A percentile compares a stretch with the other conserved stretches of the same genome.
phyloP scores from a whole-genome alignment of 1,140 invertebrate species.

The Solenopsis invicta region DNA sequence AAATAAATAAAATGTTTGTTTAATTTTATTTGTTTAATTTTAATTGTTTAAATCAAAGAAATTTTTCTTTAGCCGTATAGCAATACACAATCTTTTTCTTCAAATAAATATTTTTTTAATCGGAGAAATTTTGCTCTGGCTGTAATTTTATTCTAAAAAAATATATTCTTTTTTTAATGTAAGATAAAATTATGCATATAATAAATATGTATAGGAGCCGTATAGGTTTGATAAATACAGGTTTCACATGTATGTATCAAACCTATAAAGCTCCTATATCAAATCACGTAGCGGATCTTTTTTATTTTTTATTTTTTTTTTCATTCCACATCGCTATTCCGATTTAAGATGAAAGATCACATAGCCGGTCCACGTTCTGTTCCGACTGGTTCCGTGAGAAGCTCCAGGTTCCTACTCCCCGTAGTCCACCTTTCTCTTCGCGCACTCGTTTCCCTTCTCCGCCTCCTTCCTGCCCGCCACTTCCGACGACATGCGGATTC shows the following conservation, averaged over 20 bases:
- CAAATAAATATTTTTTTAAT: no score
- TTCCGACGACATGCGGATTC: conserved; percentile 36
- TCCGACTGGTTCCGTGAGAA: conserved; percentile 72
- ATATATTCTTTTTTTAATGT: no score
- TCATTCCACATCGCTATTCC: background rate
- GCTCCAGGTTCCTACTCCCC: conserved; percentile 55
- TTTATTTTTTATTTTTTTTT: background rate
- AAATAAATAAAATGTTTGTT: no score
- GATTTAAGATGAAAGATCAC: conserved; percentile 52
- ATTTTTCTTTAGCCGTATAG: no score
- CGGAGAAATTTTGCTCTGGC: no score
- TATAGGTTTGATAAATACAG: no score
- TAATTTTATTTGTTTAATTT: no score
- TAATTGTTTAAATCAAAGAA: no score
- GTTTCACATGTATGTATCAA: background rate
- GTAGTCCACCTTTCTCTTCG: conserved; percentile 38
- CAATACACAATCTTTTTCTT: no score
- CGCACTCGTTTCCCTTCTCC: background rate
- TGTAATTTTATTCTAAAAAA: no score
- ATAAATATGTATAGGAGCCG: no score
- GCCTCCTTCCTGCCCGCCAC: conserved; percentile 12
- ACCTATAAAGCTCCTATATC: background rate
- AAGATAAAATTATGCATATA: no score
- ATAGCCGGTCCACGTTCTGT: conserved; percentile 51
- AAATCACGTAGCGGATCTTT: background rate